phyloP scores from a whole-genome alignment of 2,888 invertebrate genomes.

The Melangyna quadrimaculata region DNA sequence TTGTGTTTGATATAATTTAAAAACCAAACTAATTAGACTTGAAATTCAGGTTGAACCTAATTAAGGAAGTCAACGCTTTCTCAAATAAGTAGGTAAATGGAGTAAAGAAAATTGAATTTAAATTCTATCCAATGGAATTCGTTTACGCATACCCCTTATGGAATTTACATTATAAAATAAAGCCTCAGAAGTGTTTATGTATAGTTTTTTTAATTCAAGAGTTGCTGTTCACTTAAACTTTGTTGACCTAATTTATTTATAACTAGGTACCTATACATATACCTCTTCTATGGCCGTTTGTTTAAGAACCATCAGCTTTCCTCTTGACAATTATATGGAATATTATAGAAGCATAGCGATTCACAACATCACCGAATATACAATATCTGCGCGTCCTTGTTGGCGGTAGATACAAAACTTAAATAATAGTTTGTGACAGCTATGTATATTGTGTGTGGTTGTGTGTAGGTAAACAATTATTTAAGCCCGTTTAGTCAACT shows the following conservation, averaged over 20 bases:
- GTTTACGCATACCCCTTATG: too few species aligned
- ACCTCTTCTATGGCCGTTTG: neutral
- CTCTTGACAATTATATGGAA: neutral
- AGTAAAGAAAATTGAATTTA: too few species aligned
- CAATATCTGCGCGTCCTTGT: neutral
- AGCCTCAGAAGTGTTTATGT: neutral
- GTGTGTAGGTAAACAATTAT: conserved; percentile 41
- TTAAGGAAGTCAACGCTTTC: too few species aligned
- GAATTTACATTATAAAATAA: neutral
- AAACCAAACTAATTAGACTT: too few species aligned
- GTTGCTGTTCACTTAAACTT: neutral
- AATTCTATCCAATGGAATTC: too few species aligned
- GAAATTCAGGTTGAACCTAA: too few species aligned
- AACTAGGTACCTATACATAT: neutral
- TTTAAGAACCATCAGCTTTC: neutral
- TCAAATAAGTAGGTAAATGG: too few species aligned
- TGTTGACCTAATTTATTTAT: neutral
- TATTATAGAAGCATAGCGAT: neutral
- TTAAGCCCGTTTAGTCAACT: conserved; percentile 21
- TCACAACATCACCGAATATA: neutral
- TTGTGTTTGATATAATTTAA: too few species aligned
- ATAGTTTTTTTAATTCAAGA: neutral
- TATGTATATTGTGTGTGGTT: neutral
- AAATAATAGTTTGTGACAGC: conserved; percentile 33
- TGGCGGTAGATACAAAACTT: neutral